Percentiles rank a stretch among this genome's conserved stretches.
Conservation (phyloP, 2,113 vertebrate species). For the Phylloscopus trochilus region DNA sequence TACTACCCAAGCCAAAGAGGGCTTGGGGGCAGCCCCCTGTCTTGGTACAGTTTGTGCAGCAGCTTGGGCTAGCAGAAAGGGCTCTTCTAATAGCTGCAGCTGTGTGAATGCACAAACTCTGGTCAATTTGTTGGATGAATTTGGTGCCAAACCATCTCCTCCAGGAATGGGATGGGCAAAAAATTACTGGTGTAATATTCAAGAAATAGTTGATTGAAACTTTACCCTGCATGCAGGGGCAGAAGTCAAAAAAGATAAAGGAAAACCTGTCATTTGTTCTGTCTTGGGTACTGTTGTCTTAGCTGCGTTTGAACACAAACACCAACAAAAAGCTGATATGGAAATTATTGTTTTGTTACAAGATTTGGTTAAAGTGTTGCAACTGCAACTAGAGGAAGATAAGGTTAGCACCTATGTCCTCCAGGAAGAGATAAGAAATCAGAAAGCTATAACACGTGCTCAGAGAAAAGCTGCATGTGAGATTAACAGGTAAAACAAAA, state of each 20-base stretch:
- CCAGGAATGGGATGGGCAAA: background rate
- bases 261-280: background rate
- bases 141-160: background rate
- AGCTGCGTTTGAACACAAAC: background rate
- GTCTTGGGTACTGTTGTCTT: background rate
- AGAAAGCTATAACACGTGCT: background rate
- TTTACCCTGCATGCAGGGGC: background rate
- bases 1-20: too few relatives aligned
- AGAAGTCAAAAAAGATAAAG: background rate
- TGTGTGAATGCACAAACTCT: background rate
- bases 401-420: background rate
- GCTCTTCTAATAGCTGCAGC: too few relatives aligned
- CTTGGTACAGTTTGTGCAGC: too few relatives aligned
- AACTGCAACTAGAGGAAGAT: background rate
- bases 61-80: too few relatives aligned
- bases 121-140: background rate
- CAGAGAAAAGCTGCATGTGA: accelerated
- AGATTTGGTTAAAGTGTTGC: background rate
- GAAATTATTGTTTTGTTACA: background rate
- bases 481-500: background rate
- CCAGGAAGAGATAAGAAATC: background rate
- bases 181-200: background rate
- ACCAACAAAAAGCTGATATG: background rate
- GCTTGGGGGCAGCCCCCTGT: too few relatives aligned
- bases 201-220: background rate